These are phyloP conservation scores for Garra rufa DNA, from an alignment of 2,113 vertebrate genomes.

Conservation along the genomic window DNA sequence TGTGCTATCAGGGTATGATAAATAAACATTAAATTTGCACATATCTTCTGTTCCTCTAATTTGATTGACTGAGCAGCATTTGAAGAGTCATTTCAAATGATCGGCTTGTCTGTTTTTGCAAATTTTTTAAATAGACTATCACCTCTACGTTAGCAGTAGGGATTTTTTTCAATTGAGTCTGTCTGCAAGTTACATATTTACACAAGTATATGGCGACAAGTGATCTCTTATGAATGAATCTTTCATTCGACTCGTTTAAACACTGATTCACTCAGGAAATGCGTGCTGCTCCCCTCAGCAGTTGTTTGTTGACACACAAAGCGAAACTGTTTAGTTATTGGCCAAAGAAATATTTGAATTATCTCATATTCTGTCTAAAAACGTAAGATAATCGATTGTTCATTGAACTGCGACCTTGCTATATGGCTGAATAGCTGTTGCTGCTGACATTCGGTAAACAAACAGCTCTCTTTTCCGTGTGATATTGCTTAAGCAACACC, in stretches of 20 bases:
- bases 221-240: neutral
- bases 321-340: neutral
- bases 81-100: no score
- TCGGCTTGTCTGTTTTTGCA: neutral
- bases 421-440: neutral
- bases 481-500: slow-evolving; percentile 6
- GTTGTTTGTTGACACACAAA: neutral
- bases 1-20: no score
- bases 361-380: neutral
- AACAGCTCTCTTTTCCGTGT: neutral
- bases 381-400: neutral
- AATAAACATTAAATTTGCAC: neutral
- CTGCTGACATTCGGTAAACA: neutral
- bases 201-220: neutral
- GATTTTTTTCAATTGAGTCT: neutral
- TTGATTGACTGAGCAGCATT: neutral
- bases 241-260: neutral
- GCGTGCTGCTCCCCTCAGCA: no score
- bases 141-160: neutral
- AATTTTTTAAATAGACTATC: no score
- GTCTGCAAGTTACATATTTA: neutral
- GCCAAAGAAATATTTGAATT: neutral
- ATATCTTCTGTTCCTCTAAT: neutral
- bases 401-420: neutral
- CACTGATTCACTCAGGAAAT: neutral